Conservation (phyloP, 1,140 invertebrate species). For the Anastrepha ludens region DNA sequence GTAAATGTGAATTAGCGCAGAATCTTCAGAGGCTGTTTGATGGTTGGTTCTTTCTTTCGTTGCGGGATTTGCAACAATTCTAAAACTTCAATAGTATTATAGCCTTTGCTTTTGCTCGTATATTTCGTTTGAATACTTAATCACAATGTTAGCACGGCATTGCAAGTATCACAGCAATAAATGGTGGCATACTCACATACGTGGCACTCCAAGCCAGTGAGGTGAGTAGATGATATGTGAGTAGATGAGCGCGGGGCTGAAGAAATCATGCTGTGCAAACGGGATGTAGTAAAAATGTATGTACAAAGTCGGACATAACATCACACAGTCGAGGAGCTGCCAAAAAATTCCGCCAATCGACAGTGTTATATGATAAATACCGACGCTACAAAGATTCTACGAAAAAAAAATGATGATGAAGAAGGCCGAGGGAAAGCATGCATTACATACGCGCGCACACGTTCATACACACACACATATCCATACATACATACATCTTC, state of each 20-base stretch:
- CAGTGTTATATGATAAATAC: constrained; percentile 52
- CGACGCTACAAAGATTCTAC: background rate
- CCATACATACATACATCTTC: background rate
- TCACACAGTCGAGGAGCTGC: constrained; percentile 53
- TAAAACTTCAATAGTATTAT: too few relatives aligned
- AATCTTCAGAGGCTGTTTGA: too few relatives aligned
- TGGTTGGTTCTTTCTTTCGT: too few relatives aligned
- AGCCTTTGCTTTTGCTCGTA: too few relatives aligned
- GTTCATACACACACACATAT: background rate
- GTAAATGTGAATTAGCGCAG: too few relatives aligned
- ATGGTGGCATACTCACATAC: background rate
- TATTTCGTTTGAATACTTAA: background rate
- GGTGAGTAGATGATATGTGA: background rate
- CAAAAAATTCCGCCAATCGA: constrained; percentile 54
- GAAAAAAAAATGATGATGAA: background rate
- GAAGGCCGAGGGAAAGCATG: background rate
- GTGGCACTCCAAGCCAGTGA: background rate
- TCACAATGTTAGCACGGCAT: constrained; percentile 28
- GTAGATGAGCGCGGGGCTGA: background rate
- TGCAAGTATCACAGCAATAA: constrained; percentile 5
- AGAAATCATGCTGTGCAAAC: background rate
- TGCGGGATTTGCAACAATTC: too few relatives aligned
- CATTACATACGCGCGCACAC: background rate
- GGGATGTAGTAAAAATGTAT: constrained; percentile 42
- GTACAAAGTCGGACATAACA: constrained; percentile 44